Conservation (phyloP, 2,888 invertebrate species). For the Oxystoma pomonae region DNA sequence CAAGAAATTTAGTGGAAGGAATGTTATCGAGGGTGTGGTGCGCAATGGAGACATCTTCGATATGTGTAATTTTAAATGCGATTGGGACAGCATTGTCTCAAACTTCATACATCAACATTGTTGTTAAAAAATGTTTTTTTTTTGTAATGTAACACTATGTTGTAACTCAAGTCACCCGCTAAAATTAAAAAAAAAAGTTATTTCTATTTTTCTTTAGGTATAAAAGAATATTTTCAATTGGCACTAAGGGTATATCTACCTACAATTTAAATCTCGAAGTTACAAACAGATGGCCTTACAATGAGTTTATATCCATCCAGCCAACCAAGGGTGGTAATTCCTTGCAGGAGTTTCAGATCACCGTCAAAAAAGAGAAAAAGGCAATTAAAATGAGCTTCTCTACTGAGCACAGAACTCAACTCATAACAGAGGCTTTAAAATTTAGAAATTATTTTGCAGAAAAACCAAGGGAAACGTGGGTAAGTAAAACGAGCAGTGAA, state of each 20-base stretch:
- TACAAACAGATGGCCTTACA: conserved; percentile 87
- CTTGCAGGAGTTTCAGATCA: conserved; percentile 71
- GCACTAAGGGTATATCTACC: conserved; percentile 92
- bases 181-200: too few species aligned
- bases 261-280: conserved; percentile 93
- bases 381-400: conserved; percentile 94
- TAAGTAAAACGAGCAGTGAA: too few species aligned
- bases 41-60: too few species aligned
- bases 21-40: too few species aligned
- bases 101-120: too few species aligned
- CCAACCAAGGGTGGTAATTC: conserved; percentile 49
- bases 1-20: too few species aligned
- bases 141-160: too few species aligned
- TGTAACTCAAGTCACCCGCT: too few species aligned
- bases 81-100: too few species aligned
- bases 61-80: too few species aligned
- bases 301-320: conserved; percentile 39
- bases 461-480: conserved; percentile 73
- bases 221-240: conserved; percentile 95
- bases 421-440: conserved; percentile 87
- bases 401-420: conserved; percentile 88
- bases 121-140: too few species aligned
- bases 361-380: conserved; percentile 87
- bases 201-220: conserved; percentile 57
- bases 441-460: conserved; percentile 76